These are phyloP conservation scores for Pycnomerus fuliginosus DNA, from an alignment of 2,888 invertebrate genomes.

Conservation along the genomic window DNA sequence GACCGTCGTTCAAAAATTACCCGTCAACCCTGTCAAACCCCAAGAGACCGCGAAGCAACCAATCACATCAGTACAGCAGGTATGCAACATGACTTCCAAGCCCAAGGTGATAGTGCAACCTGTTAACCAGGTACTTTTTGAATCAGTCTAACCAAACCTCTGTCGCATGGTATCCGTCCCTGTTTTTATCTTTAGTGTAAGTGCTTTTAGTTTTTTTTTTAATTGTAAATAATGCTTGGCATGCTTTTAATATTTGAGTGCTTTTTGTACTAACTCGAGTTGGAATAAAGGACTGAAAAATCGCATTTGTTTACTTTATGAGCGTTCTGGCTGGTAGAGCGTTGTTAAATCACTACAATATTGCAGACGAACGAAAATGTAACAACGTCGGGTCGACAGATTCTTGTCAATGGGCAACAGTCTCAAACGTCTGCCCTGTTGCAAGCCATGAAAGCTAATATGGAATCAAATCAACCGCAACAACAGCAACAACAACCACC, in stretches of 20 bases:
- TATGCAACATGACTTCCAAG: slow-evolving; percentile 46
- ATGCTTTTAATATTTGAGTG: slow-evolving; percentile 10
- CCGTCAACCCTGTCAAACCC: slow-evolving; percentile 16
- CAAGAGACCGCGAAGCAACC: slow-evolving; percentile 21
- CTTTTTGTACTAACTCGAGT: slow-evolving; percentile 17
- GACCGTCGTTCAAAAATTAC: slow-evolving; percentile 8
- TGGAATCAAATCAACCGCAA: slow-evolving; percentile 35
- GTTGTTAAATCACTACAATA: not conserved
- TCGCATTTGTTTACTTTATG: slow-evolving; percentile 15
- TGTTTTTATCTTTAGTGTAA: slow-evolving; percentile 10
- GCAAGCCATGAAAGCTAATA: slow-evolving; percentile 48
- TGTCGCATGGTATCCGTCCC: slow-evolving; percentile 19
- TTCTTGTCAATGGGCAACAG: slow-evolving; percentile 51
- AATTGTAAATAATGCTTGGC: slow-evolving; percentile 1
- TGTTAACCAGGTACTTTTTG: slow-evolving; percentile 40
- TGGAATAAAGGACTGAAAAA: slow-evolving; percentile 16
- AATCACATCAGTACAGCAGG: slow-evolving; percentile 42
- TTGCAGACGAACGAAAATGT: slow-evolving; percentile 27
- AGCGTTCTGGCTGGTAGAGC: slow-evolving; percentile 1
- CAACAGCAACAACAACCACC: slow-evolving; percentile 20
- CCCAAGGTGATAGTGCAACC: slow-evolving; percentile 48
- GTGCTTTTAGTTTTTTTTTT: slow-evolving; percentile 8
- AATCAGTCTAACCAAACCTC: slow-evolving; percentile 12
- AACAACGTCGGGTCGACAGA: slow-evolving; percentile 38
- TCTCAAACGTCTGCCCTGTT: slow-evolving; percentile 47